Conservation (phyloP, 2,888 invertebrate species). For the Dichetophora obliterata region DNA sequence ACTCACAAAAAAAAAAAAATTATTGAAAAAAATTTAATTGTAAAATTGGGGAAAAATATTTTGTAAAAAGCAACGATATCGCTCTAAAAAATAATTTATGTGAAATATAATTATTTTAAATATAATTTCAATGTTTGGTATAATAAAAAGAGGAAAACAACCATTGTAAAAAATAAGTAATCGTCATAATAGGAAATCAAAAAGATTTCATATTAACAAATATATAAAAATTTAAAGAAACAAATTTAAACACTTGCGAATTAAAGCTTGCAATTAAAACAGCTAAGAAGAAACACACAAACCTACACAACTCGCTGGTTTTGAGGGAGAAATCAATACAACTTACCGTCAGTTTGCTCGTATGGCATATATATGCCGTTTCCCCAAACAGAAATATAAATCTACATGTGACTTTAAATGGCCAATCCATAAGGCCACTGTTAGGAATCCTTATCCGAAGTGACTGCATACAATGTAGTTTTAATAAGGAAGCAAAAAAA, state of each 20-base stretch:
- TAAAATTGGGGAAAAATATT: neutral
- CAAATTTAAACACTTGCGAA: neutral
- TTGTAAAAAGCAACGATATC: too few relatives aligned
- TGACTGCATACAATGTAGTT: neutral
- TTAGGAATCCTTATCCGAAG: neutral
- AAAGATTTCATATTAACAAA: neutral
- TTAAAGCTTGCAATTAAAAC: neutral
- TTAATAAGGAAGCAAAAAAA: neutral
- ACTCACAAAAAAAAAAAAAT: neutral
- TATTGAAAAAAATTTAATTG: neutral
- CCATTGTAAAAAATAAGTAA: neutral
- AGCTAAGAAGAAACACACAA: neutral
- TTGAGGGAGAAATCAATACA: slow-evolving; percentile 56
- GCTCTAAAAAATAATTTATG: too few relatives aligned
- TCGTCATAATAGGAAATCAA: neutral
- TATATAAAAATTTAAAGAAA: neutral
- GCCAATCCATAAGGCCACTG: neutral
- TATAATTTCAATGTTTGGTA: too few relatives aligned
- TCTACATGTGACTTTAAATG: neutral
- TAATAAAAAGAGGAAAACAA: neutral
- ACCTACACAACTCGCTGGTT: slow-evolving; percentile 28
- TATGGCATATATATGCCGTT: neutral
- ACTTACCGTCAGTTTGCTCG: neutral
- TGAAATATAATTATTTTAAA: too few relatives aligned
- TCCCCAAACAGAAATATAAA: neutral